Evolutionary conservation across 2,113 vertebrate species (phyloP), one percentile per base, ranked within the genome.

Genomic region (Apteryx mantelli): DNA sequence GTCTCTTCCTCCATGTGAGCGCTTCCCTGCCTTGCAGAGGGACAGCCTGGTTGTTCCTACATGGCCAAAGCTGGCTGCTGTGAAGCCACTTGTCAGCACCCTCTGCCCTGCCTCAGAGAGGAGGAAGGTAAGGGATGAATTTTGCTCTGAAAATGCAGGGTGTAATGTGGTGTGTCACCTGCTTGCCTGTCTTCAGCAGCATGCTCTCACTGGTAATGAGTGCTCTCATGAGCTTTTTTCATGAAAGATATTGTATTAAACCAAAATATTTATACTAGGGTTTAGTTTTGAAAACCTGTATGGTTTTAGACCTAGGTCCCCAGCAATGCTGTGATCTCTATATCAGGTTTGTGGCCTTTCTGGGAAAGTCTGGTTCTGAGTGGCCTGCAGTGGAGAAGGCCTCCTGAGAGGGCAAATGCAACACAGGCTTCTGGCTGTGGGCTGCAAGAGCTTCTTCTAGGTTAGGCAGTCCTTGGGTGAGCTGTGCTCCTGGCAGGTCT

Each of bases 51-150:
- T n/a, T 88, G 30, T 55, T 82, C 24, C 2, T 56, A 21, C 22
- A 19, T 52, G 46, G 17, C 52, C 64, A 12, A 36, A 5, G 16
- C 1, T 71, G 36, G 40, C 48, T 86, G 9, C 36, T 0, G 0
- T 36, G 46, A 61, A 94, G 55, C 50, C 2, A 2, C 25, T 85
- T 16, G 53, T 40, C 20, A 17, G 50, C 36, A 78, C 9, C 10
- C 24, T 34, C 56, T 46, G 13, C 11, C 63, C 25, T 40, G 82
- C 52, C 38, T 70, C 34, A 0, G 2, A 71, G 42, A 21, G 34
- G 34, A 82, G 9, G 6, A 73, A 16, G 2, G 4, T 24, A 30
- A 24, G 10, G 22, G 40, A 3, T 6, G 20, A 63, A 20, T 64
- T 91, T 36, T 22, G 58, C 40, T 64, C 36, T 3, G 2, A 48